Evolutionary conservation across 2,113 vertebrate genomes (phyloP), one percentile per base, ranked within the genome.

Genomic region (Salvelinus sp.): DNA sequence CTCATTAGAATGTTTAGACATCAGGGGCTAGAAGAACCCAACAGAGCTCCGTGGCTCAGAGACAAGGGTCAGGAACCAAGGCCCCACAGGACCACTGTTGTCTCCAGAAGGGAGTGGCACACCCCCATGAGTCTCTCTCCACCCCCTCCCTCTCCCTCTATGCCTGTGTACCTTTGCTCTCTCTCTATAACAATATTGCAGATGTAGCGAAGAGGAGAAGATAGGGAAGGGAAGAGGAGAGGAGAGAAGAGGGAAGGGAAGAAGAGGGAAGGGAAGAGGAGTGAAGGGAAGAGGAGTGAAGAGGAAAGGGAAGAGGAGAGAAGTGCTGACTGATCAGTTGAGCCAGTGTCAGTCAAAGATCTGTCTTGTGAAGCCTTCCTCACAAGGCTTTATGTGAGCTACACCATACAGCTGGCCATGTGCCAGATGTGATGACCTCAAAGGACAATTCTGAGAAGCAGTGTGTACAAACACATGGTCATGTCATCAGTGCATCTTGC

Each of bases 1-100:
- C 38, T 69, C 68, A 69, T 69, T 47, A 69, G 18, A 22, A 22
- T 9, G 38, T 69, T 44, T 69, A 69, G 68, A 47, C 38, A 47
- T 69, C 65, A 33, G 65, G n/a, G 20, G 27, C 14, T 30, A 30
- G 66, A 1, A 33, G 14, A 25, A 18, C 27, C 4, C 30, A 20
- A 25, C 2, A 13, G 27, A 28, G 14, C 12, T 18, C 18, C n/a
- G 20, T 69, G 67, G 20, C 14, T 69, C 2, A 9, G 67, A 69
- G 67, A 44, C 28, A 10, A 38, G 33, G 30, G 20, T 66, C 30
- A 47, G 33, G 20, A 69, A 47, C 7, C 13, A 12, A 14, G 2
- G 25, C 20, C 67, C 13, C 67, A 6, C 4, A n/a, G 33, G 33
- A 69, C 23, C 25, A 66, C 3, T 22, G 12, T 2, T 66, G 25